phyloP scores from a whole-genome alignment of 2,113 vertebrate genomes.

The Burhinus oedicnemus region DNA sequence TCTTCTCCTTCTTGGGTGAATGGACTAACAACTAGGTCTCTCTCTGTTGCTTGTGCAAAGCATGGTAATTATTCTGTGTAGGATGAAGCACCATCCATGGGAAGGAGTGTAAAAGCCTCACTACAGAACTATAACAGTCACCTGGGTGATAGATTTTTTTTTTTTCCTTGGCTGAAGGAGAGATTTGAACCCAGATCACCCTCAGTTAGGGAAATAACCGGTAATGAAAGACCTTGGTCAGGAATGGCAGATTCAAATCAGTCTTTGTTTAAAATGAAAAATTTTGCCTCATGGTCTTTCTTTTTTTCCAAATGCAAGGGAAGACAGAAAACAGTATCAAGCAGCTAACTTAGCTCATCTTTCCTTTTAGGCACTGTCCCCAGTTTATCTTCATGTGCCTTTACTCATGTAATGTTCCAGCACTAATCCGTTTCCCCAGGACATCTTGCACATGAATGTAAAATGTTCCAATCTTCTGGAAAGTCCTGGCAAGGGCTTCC shows the following conservation, averaged over 20 bases:
- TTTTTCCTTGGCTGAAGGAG: not conserved
- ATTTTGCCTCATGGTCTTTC: not conserved
- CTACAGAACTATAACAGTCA: not conserved
- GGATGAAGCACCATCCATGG: not conserved
- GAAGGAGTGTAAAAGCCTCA: not conserved
- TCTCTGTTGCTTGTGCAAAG: not conserved
- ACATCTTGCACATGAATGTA: not conserved
- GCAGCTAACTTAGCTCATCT: not conserved
- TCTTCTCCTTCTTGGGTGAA: not conserved
- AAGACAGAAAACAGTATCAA: not conserved
- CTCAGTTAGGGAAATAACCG: not conserved
- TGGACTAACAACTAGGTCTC: not conserved
- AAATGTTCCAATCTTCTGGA: not conserved
- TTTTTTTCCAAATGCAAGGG: not conserved
- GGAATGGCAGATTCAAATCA: not conserved
- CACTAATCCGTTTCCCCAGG: not conserved
- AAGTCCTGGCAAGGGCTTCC: not conserved
- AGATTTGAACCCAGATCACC: not conserved
- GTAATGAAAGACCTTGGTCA: not conserved
- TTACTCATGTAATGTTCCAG: rapidly evolving
- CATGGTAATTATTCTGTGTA: not conserved
- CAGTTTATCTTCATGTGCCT: not conserved
- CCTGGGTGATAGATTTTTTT: not conserved
- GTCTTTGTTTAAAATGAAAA: not conserved
- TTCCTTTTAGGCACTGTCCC: not conserved